These are phyloP conservation scores for Gyrodactylus salaris DNA, from an alignment of 1,140 invertebrate genomes.

Conservation along the genomic window DNA sequence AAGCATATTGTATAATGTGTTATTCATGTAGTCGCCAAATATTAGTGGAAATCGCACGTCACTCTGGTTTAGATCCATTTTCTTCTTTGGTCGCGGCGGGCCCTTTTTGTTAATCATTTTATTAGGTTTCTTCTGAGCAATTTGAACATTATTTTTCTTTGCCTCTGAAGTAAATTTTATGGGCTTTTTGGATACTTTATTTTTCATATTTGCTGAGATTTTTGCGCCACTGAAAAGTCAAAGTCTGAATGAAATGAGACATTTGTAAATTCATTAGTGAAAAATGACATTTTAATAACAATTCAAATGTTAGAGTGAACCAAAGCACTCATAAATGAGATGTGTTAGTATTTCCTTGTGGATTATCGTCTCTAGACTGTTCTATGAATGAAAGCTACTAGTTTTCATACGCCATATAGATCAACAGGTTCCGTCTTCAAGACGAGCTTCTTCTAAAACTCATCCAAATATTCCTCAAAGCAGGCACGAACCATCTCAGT, in stretches of 20 bases:
- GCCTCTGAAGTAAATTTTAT: neutral
- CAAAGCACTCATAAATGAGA: too few relatives aligned
- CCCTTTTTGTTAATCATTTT: neutral
- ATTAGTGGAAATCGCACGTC: neutral
- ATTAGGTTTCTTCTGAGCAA: neutral
- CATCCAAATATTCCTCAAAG: neutral
- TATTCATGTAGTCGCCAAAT: neutral
- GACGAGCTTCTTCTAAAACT: neutral
- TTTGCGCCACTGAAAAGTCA: neutral
- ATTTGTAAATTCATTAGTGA: too few relatives aligned
- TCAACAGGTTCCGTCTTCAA: too few relatives aligned
- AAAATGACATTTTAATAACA: too few relatives aligned
- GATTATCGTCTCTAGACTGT: too few relatives aligned
- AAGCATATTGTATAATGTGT: neutral
- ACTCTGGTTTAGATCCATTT: neutral
- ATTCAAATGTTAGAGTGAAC: too few relatives aligned
- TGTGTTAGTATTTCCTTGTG: too few relatives aligned
- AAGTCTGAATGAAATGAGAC: too few relatives aligned
- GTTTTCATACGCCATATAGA: too few relatives aligned
- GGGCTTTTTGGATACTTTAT: neutral
- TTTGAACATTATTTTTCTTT: neutral
- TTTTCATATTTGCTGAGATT: neutral
- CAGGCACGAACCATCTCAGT: neutral
- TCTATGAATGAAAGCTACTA: too few relatives aligned
- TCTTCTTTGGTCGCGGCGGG: neutral